phyloP scores from a whole-genome alignment of 2,888 invertebrate genomes.

The Anthoptus insignis region DNA sequence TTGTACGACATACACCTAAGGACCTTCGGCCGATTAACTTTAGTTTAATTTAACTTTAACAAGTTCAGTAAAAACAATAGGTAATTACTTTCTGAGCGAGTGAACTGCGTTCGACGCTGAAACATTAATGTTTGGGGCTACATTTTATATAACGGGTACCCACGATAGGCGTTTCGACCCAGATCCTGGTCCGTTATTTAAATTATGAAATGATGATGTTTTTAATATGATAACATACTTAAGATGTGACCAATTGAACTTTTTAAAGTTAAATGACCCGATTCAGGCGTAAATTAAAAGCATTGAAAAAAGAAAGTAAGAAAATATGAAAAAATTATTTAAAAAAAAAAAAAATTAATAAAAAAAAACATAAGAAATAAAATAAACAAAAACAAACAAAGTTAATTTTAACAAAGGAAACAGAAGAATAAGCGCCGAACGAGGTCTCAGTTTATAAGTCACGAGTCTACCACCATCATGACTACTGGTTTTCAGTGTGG shows the following conservation, averaged over 20 bases:
- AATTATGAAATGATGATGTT: neutral
- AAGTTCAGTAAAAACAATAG: slow-evolving; percentile 10
- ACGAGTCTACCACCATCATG: too few relatives aligned
- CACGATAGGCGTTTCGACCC: neutral
- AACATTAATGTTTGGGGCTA: neutral
- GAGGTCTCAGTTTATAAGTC: too few relatives aligned
- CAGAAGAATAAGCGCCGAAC: too few relatives aligned
- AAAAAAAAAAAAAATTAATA: too few relatives aligned
- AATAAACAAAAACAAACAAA: too few relatives aligned
- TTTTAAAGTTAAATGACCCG: too few relatives aligned
- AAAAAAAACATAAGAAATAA: too few relatives aligned
- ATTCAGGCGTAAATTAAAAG: too few relatives aligned
- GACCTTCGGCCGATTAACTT: neutral
- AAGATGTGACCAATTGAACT: neutral
- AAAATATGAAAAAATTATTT: too few relatives aligned
- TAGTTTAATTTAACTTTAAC: slow-evolving; percentile 22
- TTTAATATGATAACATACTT: neutral
- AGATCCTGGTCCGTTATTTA: slow-evolving; percentile 7
- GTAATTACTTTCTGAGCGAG: slow-evolving; percentile 3
- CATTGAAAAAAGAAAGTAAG: too few relatives aligned
- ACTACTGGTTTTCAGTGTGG: too few relatives aligned
- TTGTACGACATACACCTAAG: neutral
- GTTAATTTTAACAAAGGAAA: too few relatives aligned
- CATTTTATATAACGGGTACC: neutral
- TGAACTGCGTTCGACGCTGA: neutral